Evolutionary conservation across 2,888 invertebrate genomes (phyloP).

Genomic region (Pachliopta kotzebuea): DNA sequence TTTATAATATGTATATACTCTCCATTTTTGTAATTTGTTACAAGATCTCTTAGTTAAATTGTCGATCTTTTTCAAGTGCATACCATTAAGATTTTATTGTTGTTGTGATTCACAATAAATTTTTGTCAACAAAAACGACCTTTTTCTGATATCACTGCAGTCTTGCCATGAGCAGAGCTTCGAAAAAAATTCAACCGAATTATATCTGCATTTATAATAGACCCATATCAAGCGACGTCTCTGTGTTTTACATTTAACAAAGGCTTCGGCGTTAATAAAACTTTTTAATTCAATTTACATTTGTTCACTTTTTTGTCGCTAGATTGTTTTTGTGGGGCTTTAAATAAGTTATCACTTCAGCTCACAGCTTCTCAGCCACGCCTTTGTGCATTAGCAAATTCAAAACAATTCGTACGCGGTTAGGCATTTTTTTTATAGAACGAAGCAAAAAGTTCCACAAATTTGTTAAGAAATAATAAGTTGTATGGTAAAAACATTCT

Average conservation of each 20-base stretch:
- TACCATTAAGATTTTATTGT: not conserved
- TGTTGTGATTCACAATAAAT: too few species aligned
- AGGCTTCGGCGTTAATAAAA: conserved; percentile 22
- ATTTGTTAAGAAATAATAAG: too few species aligned
- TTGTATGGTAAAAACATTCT: too few species aligned
- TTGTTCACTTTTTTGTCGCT: conserved; percentile 28
- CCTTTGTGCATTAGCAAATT: conserved; percentile 21
- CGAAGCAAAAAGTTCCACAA: too few species aligned
- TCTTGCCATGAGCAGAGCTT: not conserved
- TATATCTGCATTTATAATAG: conserved; percentile 13
- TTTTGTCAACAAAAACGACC: not conserved
- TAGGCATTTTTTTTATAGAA: not conserved
- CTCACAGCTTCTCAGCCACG: conserved; percentile 12
- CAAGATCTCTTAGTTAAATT: too few species aligned
- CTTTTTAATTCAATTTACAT: conserved; percentile 27
- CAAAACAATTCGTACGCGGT: conserved; percentile 4
- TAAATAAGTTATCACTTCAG: conserved; percentile 30
- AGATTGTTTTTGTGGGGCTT: conserved; percentile 20
- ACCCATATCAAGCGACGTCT: conserved; percentile 7
- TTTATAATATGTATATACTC: not conserved
- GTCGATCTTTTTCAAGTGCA: not conserved
- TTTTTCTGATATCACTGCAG: not conserved
- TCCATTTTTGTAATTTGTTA: too few species aligned
- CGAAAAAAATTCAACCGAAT: conserved; percentile 5
- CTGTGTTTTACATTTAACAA: conserved; percentile 17